These are phyloP conservation scores for Rana temporaria DNA, from an alignment of 2,113 vertebrate genomes.

Conservation along the genomic window DNA sequence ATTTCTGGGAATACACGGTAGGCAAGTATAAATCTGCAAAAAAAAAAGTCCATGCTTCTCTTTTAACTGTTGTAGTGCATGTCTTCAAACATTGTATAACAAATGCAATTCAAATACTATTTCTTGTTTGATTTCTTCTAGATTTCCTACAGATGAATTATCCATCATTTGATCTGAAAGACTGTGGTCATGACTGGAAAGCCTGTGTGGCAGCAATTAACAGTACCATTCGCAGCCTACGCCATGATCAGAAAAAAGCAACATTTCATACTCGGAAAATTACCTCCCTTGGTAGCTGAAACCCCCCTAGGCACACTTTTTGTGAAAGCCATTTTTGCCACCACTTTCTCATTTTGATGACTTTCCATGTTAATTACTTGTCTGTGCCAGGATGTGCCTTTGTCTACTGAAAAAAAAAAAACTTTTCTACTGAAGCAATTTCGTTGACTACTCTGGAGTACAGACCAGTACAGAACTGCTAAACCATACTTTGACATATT, in stretches of 20 bases:
- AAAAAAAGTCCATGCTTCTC: too few species aligned
- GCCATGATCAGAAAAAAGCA: constrained; percentile 62
- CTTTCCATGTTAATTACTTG: neutral
- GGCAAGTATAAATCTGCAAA: too few species aligned
- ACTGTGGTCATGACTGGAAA: constrained; percentile 77
- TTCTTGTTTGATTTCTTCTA: constrained; percentile 62
- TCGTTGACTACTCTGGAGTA: constrained; percentile 21
- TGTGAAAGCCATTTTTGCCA: neutral
- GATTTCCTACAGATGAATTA: constrained; percentile 79
- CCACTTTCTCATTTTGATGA: neutral
- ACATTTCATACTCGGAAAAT: constrained; percentile 8
- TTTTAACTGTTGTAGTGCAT: too few species aligned
- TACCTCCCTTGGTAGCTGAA: neutral
- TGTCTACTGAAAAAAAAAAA: constrained; percentile 17
- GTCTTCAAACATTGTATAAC: too few species aligned
- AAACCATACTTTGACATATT: neutral
- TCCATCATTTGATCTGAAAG: constrained; percentile 70
- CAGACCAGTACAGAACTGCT: neutral
- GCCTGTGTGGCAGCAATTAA: constrained; percentile 78
- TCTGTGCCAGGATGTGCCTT: constrained; percentile 32
- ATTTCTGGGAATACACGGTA: too few species aligned
- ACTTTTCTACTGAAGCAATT: constrained; percentile 27
- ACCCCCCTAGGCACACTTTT: too few species aligned
- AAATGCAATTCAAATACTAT: too few species aligned
- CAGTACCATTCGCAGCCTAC: constrained; percentile 71